phyloP scores from a whole-genome alignment of 2,113 vertebrate genomes.

The Podarcis muralis region DNA sequence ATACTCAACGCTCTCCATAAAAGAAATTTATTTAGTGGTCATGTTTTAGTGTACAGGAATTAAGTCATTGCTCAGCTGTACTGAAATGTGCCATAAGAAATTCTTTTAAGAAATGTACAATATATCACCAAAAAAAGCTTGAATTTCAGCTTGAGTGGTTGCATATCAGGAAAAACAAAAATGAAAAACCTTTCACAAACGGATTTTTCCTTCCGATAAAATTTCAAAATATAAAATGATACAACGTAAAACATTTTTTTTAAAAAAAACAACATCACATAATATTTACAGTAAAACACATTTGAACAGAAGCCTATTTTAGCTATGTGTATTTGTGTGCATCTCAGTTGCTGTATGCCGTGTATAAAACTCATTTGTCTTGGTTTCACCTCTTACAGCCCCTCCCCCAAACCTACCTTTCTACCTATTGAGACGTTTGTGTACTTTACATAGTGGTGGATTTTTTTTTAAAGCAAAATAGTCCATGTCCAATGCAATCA shows the following conservation, averaged over 20 bases:
- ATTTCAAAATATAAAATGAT: slow-evolving; percentile 71
- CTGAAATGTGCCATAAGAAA: slow-evolving; percentile 68
- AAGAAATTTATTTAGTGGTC: slow-evolving; percentile 78
- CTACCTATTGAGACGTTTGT: background rate
- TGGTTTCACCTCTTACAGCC: background rate
- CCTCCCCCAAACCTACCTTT: background rate
- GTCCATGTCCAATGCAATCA: background rate
- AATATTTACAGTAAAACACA: slow-evolving; percentile 69
- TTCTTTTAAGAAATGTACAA: slow-evolving; percentile 60
- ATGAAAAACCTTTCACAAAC: slow-evolving; percentile 50
- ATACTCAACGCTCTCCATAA: slow-evolving; percentile 63
- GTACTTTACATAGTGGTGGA: background rate
- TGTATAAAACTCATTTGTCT: background rate
- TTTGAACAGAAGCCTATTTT: slow-evolving; percentile 33
- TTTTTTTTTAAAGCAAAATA: background rate
- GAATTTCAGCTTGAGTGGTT: slow-evolving; percentile 61
- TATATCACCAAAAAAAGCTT: slow-evolving; percentile 61
- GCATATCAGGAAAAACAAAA: slow-evolving; percentile 50
- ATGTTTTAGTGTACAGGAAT: slow-evolving; percentile 60
- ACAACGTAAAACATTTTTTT: slow-evolving; percentile 46
- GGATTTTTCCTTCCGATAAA: slow-evolving; percentile 47
- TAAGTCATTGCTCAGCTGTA: slow-evolving; percentile 54
- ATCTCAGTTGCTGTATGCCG: background rate
- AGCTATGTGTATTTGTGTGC: background rate
- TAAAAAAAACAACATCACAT: slow-evolving; percentile 25